phyloP scores from a whole-genome alignment of 2,888 invertebrate genomes.

The Mythimna loreyi region DNA sequence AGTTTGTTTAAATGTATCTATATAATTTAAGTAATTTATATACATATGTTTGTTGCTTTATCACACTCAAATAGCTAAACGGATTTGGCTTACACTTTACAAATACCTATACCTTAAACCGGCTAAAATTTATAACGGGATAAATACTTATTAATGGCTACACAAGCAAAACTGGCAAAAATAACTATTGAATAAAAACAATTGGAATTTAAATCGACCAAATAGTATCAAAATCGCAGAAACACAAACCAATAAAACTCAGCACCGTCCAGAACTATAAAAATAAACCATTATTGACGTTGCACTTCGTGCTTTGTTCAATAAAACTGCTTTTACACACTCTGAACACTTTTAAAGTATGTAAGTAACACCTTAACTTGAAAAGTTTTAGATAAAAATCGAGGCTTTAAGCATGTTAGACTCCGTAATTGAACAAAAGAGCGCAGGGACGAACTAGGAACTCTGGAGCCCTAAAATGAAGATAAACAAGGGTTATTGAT shows the following conservation, averaged over 20 bases:
- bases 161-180: no score
- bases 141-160: no score
- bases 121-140: no score
- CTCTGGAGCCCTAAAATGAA: no score
- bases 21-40: no score
- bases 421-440: conserved; percentile 26
- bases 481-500: no score
- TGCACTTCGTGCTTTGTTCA: conserved; percentile 24
- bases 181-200: background rate
- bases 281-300: conserved; percentile 43
- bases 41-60: no score
- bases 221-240: conserved; percentile 19
- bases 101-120: no score
- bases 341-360: conserved; percentile 42
- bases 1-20: no score
- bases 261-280: conserved; percentile 17
- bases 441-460: conserved; percentile 17
- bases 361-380: conserved; percentile 45
- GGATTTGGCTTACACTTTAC: no score
- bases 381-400: conserved; percentile 52
- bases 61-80: no score
- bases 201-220: background rate
- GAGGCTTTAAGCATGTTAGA: conserved; percentile 44
- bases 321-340: conserved; percentile 45
- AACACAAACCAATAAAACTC: conserved; percentile 11